Base-by-base conservation (phyloP, 2,113 vertebrate genomes). In the Ardeotis arabs region DNA sequence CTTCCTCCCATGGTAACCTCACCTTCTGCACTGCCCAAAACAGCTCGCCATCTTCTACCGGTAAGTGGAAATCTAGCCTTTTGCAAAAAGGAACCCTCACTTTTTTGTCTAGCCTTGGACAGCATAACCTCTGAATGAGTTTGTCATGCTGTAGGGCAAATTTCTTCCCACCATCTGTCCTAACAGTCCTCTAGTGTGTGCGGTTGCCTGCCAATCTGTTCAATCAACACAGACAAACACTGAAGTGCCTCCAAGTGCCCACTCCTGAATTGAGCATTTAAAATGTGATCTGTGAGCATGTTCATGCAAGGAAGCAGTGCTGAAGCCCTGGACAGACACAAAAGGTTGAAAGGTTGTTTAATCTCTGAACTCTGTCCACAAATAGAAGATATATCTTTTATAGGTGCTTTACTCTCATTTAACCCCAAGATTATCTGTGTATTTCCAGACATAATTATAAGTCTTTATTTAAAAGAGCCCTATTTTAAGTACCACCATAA, bases 351-450 rank as follows among this genome's bases (percentile, higher is more conserved):
- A 77, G 37, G 22, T 55, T 73, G 41, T 50, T 88, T 75, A 59
- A 75, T 45, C 75, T 91, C 73, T 91, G 86, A 87, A 94, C 87
- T 93, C 89, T 91, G 91, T 55, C 49, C 91, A 87, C 58, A 78
- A 28, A 84, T 19, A 89, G 47, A 77, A 85, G 29, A 39, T 69
- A 16, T 29, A 73, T 52, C 35, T 80, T 96, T 95, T 92, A 90
- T 75, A 70, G 76, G 52, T 75, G 29, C 31, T 52, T 70, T 88
- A 73, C 25, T 37, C 39, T 63, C 31, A 62, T 79, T 69, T n/a
- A 86, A 90, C 2, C 1, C 14, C 33, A 58, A 86, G 75, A 78
- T 92, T 95, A 91, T 53, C 88, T 73, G 53, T 16, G n/a, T 58
- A 22, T 87, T 90, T 87, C 66, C 47, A 44, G 60, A 63, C 27